phyloP scores from a whole-genome alignment of 37 sponge, comb jelly and placozoan species.

The Petrosia ficiformis region DNA sequence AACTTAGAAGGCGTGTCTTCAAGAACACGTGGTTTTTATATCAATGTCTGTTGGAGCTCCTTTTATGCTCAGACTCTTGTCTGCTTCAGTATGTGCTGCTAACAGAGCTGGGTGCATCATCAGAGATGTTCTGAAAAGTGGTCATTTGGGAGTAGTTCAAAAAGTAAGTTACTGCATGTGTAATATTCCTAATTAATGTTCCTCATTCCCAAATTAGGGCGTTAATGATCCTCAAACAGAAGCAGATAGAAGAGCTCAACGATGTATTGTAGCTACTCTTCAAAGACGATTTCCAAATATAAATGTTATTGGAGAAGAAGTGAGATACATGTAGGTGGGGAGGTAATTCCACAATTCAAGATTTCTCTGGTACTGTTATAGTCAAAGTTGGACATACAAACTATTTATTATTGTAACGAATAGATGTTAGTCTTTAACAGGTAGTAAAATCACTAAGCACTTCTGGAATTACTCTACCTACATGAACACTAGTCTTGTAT shows the following conservation, averaged over 20 bases:
- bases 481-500: background rate
- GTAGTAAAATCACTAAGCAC: conserved; percentile 17
- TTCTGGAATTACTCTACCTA: conserved; percentile 43
- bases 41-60: conserved; percentile 28
- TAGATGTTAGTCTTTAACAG: background rate
- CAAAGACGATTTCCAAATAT: conserved; percentile 64
- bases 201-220: conserved; percentile 36
- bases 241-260: conserved; percentile 87
- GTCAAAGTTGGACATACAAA: background rate
- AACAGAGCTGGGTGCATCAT: conserved; percentile 73
- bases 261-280: conserved; percentile 77
- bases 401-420: background rate
- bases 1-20: background rate
- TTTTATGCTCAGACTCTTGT: conserved; percentile 71
- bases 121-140: conserved; percentile 71
- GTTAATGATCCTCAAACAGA: conserved; percentile 91
- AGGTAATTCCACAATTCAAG: background rate
- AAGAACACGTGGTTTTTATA: too few species aligned
- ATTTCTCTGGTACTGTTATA: background rate
- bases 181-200: background rate
- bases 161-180: conserved; percentile 51
- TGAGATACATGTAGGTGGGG: conserved; percentile 9
- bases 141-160: conserved; percentile 70
- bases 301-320: conserved; percentile 85
- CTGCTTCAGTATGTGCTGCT: conserved; percentile 74